Percentiles rank a stretch among this genome's conserved stretches.
These are phyloP conservation scores for Flexamia atlantica DNA, from an alignment of 2,888 invertebrate genomes.

Conservation along the genomic window DNA sequence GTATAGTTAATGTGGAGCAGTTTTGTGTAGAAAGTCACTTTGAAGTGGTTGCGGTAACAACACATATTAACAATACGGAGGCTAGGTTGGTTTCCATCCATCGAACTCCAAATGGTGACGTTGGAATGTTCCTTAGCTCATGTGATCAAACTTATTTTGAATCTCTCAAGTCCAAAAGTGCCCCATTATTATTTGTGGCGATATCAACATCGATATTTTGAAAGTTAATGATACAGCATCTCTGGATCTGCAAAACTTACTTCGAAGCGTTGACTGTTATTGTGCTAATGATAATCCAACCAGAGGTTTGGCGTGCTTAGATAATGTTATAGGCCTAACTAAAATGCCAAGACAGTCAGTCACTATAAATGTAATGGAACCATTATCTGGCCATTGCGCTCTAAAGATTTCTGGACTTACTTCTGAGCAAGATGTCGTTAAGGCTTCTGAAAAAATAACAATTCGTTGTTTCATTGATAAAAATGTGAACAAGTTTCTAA, in stretches of 20 bases:
- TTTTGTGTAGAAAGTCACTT: slow-evolving; percentile 27
- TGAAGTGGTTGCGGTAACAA: not conserved
- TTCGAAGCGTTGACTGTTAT: slow-evolving; percentile 17
- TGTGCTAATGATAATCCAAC: slow-evolving; percentile 12
- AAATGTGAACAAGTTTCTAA: slow-evolving; percentile 4
- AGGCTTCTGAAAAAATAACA: not conserved
- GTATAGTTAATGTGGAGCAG: not conserved
- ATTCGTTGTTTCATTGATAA: slow-evolving; percentile 11
- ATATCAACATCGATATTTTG: slow-evolving; percentile 17
- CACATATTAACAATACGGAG: not conserved
- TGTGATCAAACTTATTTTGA: not conserved
- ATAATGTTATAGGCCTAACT: slow-evolving; percentile 3
- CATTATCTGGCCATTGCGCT: slow-evolving; percentile 1
- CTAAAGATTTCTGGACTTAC: not conserved
- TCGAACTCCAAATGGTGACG: not conserved
- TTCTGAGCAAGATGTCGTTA: not conserved
- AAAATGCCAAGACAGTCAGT: slow-evolving; percentile 12
- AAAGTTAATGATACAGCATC: slow-evolving; percentile 8
- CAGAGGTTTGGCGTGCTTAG: slow-evolving; percentile 13
- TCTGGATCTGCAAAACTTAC: not conserved
- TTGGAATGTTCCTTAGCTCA: not conserved
- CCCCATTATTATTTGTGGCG: not conserved
- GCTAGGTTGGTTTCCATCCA: not conserved
- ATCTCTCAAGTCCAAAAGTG: not conserved
- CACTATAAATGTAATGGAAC: slow-evolving; percentile 20